Evolutionary conservation across 2,113 vertebrate genomes (phyloP).

Genomic region (Seriola aureovittata): DNA sequence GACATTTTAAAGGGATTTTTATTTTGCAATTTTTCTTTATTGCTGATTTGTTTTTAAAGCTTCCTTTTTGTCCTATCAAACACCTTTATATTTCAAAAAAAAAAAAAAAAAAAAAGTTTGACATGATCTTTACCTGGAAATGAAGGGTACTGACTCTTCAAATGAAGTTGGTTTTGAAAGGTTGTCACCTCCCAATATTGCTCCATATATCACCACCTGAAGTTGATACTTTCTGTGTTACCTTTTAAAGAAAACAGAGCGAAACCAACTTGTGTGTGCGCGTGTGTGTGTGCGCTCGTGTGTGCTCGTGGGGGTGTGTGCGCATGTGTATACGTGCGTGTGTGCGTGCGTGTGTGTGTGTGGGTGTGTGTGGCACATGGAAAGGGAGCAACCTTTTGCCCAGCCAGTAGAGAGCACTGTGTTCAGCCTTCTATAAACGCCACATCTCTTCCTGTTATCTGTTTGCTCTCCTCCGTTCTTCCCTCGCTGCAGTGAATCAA

Average conservation of each 20-base stretch:
- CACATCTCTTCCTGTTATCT: conserved; percentile 66
- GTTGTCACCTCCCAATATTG: background rate
- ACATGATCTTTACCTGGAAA: conserved; percentile 2
- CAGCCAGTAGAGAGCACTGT: conserved; percentile 78
- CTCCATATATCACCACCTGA: background rate
- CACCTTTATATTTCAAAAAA: background rate
- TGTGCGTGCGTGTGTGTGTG: conserved; percentile 13
- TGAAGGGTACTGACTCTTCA: background rate
- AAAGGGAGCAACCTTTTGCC: conserved; percentile 80
- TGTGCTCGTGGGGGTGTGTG: no score
- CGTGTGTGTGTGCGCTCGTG: background rate
- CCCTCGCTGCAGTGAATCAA: conserved; percentile 65
- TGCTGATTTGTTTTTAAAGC: background rate
- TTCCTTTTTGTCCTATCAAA: background rate
- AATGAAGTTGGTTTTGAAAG: conserved; percentile 15
- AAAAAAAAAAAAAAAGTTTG: background rate
- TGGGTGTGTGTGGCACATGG: conserved; percentile 20
- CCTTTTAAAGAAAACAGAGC: conserved; percentile 26
- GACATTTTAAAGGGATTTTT: conserved; percentile 66
- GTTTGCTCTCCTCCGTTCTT: conserved; percentile 67
- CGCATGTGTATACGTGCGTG: background rate
- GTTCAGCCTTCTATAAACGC: conserved; percentile 71
- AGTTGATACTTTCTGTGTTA: conserved; percentile 20
- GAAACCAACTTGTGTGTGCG: conserved; percentile 17
- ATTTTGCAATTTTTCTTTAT: conserved; percentile 2